These are phyloP conservation scores for Coracias cyanogaster DNA, from an alignment of 2,797 vertebrate genomes.

Conservation along the genomic window DNA sequence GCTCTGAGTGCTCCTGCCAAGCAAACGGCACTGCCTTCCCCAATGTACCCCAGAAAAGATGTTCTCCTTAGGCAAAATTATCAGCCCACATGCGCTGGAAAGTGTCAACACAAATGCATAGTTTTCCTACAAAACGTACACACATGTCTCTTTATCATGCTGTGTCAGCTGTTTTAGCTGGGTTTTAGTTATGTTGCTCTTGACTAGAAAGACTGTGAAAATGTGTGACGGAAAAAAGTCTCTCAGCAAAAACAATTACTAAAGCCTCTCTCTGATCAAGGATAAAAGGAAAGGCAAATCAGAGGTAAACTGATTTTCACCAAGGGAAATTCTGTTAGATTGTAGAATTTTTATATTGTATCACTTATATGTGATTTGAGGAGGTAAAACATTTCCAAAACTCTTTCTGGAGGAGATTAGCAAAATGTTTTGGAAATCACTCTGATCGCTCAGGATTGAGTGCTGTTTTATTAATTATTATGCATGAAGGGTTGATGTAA, in stretches of 20 bases:
- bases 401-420: neutral
- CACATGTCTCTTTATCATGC: accelerated
- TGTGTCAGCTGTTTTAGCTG: neutral
- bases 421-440: neutral
- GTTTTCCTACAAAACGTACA: neutral
- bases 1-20: neutral
- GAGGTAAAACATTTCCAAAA: neutral
- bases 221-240: neutral
- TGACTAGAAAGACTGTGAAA: neutral
- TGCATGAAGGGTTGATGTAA: neutral
- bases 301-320: neutral
- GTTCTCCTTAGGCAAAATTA: neutral
- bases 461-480: neutral
- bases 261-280: neutral
- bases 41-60: neutral
- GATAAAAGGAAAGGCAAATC: neutral
- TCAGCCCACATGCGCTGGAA: neutral
- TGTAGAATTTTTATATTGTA: neutral
- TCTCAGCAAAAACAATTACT: neutral
- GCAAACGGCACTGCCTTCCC: neutral
- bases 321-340: neutral
- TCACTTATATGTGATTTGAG: neutral
- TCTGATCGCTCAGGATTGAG: neutral
- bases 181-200: neutral
- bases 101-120: neutral